A percentile compares a stretch with the other conserved stretches of the same genome.
These are phyloP conservation scores for Dione juno DNA, from an alignment of 2,888 invertebrate species.

Conservation along the genomic window DNA sequence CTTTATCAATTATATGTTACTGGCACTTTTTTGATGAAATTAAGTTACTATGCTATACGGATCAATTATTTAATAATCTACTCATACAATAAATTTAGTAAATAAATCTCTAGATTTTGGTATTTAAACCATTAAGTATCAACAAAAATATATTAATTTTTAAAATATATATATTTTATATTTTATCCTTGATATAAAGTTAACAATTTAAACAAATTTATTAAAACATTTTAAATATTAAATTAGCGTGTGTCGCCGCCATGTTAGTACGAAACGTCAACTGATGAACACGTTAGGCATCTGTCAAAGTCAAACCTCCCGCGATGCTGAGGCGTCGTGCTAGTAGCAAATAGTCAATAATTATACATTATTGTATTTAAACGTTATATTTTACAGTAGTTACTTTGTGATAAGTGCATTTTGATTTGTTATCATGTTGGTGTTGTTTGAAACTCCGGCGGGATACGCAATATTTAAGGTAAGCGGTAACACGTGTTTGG, in stretches of 20 bases:
- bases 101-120: too few species aligned
- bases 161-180: too few species aligned
- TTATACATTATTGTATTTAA: slow-evolving; percentile 41
- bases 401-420: slow-evolving; percentile 26
- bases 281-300: not conserved
- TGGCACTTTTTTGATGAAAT: too few species aligned
- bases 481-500: slow-evolving; percentile 72
- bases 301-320: slow-evolving; percentile 41
- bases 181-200: too few species aligned
- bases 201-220: too few species aligned
- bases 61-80: too few species aligned
- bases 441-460: slow-evolving; percentile 96
- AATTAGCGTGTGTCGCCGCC: not conserved
- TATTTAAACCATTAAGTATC: too few species aligned
- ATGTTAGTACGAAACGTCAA: slow-evolving; percentile 11
- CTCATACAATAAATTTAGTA: too few species aligned
- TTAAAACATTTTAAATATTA: not conserved
- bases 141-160: too few species aligned
- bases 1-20: too few species aligned
- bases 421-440: slow-evolving; percentile 86
- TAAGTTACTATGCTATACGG: too few species aligned
- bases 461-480: slow-evolving; percentile 98
- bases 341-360: slow-evolving; percentile 33
- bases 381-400: slow-evolving; percentile 39
- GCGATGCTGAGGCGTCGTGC: slow-evolving; percentile 53